Evolutionary conservation across 2,888 invertebrate species (phyloP).

Genomic region (Orthonevra nobilis): DNA sequence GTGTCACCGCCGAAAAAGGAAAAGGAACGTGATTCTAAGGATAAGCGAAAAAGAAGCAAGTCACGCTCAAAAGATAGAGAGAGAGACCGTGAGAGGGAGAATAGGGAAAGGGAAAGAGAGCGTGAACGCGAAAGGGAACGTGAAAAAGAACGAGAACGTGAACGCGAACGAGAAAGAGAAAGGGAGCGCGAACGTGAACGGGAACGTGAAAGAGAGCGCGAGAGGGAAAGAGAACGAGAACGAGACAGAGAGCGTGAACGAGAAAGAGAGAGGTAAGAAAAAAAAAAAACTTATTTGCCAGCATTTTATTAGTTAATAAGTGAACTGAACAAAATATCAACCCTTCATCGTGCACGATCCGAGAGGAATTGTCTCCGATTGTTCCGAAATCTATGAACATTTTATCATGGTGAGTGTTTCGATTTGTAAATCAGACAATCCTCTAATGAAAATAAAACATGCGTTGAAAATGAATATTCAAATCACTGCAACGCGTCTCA

Average conservation of each 20-base stretch:
- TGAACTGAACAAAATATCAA: too few species aligned
- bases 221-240: constrained; percentile 81
- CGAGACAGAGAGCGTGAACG: constrained; percentile 80
- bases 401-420: too few species aligned
- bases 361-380: too few species aligned
- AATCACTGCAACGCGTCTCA: too few species aligned
- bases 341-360: too few species aligned
- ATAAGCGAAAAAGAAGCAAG: constrained; percentile 76
- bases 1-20: constrained; percentile 79
- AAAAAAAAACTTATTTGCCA: constrained; percentile 1
- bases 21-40: constrained; percentile 77
- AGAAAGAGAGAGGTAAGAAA: constrained; percentile 68
- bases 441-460: too few species aligned
- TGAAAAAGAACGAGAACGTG: constrained; percentile 82
- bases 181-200: constrained; percentile 84
- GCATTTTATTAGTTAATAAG: too few species aligned
- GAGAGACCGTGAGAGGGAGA: constrained; percentile 72
- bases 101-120: constrained; percentile 81
- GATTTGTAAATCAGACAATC: too few species aligned
- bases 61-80: constrained; percentile 80
- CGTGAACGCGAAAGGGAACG: constrained; percentile 83
- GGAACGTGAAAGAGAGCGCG: constrained; percentile 82
- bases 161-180: constrained; percentile 77
- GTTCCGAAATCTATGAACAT: too few species aligned
- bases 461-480: too few species aligned